Evolutionary conservation across 2,888 invertebrate genomes (phyloP), one percentile per base, ranked within the genome.

Genomic region (Dendrolimus houi): DNA sequence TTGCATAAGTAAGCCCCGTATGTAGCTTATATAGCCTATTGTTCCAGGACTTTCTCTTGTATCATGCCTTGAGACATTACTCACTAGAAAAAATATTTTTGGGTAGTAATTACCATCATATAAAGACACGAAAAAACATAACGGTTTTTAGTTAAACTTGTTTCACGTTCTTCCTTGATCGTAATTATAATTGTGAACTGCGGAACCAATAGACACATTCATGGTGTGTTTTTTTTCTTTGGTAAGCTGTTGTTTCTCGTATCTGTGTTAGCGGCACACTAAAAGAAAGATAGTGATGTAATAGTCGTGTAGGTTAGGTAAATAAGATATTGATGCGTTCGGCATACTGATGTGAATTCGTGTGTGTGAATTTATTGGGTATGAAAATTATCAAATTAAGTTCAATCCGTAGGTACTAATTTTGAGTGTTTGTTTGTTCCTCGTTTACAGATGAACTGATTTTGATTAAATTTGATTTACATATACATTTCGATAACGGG

Each of bases 221-320:
- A 29, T 29, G 29, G 29, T 9, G 47, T 47, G 2, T 47, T 2
- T 47, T 47, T 47, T 47, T 47, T n/a, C n/a, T 47, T 47, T 47
- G 42, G 12, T 47, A 29, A 47, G 47, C 6, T 9, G 12, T 29
- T 29, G 54, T 55, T 54, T 56, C 56, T 55, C 42, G 29, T 59
- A 66, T 60, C 61, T 63, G 59, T 64, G 68, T 59, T 64, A 68
- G 62, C 60, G 57, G 59, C 55, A 56, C 62, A 57, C 57, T 67
- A 54, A 59, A 67, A 66, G 68, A 72, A 67, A 69, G 59, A 60
- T 14, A 59, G 47, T 72, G 66, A 65, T 61, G 64, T 61, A 68
- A 71, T 17, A 17, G 29, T 55, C 63, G 61, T 64, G 64, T 60
- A 64, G 60, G 57, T 62, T 60, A 64, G 59, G 59, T 64, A 68